phyloP scores from a whole-genome alignment of 2,113 vertebrate species.

The Sturnus vulgaris region DNA sequence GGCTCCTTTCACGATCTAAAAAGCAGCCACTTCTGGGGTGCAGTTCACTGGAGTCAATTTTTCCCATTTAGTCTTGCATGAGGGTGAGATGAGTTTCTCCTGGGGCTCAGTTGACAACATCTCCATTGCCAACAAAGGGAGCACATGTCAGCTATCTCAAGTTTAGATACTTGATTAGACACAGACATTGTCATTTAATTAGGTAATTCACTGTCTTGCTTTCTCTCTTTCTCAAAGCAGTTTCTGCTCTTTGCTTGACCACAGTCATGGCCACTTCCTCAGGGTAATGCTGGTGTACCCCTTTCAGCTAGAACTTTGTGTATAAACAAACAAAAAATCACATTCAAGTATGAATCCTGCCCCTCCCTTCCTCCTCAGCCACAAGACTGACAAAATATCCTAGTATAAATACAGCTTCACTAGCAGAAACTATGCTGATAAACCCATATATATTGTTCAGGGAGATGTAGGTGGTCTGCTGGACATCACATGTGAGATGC shows the following conservation, averaged over 20 bases:
- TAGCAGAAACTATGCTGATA: background rate
- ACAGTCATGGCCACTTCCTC: background rate
- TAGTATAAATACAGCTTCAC: background rate
- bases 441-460: background rate
- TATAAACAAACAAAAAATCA: background rate
- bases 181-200: background rate
- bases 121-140: background rate
- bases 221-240: background rate
- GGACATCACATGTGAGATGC: background rate
- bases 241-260: background rate
- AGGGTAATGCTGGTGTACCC: background rate
- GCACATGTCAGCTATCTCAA: background rate
- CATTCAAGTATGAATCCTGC: background rate
- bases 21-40: background rate
- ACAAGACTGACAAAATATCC: background rate
- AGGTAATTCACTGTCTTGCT: background rate
- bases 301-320: background rate
- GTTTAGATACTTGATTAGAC: background rate
- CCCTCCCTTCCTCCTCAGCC: background rate
- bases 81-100: background rate
- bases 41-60: background rate
- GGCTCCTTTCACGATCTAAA: background rate
- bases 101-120: background rate
- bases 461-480: background rate
- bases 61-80: background rate